A percentile compares a stretch with the other conserved stretches of the same genome.
These are phyloP conservation scores for Lobophora halterata DNA, from an alignment of 2,888 invertebrate species.

Conservation along the genomic window DNA sequence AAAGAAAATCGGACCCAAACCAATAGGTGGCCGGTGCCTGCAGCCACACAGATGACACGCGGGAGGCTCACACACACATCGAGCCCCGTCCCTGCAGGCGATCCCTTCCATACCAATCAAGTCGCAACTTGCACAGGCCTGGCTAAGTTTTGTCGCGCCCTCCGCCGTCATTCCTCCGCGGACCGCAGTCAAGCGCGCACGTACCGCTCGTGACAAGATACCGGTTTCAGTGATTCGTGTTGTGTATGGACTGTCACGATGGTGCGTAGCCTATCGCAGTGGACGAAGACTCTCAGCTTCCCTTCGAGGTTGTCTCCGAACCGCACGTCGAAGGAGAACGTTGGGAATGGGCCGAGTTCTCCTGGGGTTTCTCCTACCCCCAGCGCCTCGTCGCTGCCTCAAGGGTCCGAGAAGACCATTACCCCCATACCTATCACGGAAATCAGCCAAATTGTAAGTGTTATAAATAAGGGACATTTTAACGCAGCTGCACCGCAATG, in stretches of 20 bases:
- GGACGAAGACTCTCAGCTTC: conserved; percentile 95
- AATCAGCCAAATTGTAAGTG: conserved; percentile 85
- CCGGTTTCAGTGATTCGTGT: conserved; percentile 69
- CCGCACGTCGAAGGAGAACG: conserved; percentile 87
- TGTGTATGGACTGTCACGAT: conserved; percentile 81
- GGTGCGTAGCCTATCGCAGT: conserved; percentile 94
- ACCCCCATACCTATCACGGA: conserved; percentile 83
- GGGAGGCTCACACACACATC: conserved; percentile 27
- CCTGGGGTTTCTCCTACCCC: conserved; percentile 84
- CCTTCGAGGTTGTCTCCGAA: conserved; percentile 92
- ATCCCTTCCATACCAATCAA: conserved; percentile 48
- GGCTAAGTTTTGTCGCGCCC: conserved; percentile 48
- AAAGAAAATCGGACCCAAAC: conserved; percentile 56
- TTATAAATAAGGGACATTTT: conserved; percentile 21
- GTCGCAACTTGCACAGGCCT: conserved; percentile 67
- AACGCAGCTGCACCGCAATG: conserved; percentile 40
- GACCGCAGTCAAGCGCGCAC: conserved; percentile 54
- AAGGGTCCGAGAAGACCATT: conserved; percentile 78
- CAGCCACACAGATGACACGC: conserved; percentile 32
- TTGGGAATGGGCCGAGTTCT: conserved; percentile 78
- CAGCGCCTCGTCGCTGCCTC: conserved; percentile 79
- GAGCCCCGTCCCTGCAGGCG: conserved; percentile 34
- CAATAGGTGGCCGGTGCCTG: conserved; percentile 47
- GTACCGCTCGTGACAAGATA: conserved; percentile 45
- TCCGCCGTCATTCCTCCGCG: conserved; percentile 64